Percentiles rank a stretch among this genome's conserved stretches.
These are phyloP conservation scores for Bungarus multicinctus DNA, from an alignment of 2,113 vertebrate genomes.

Conservation along the genomic window DNA sequence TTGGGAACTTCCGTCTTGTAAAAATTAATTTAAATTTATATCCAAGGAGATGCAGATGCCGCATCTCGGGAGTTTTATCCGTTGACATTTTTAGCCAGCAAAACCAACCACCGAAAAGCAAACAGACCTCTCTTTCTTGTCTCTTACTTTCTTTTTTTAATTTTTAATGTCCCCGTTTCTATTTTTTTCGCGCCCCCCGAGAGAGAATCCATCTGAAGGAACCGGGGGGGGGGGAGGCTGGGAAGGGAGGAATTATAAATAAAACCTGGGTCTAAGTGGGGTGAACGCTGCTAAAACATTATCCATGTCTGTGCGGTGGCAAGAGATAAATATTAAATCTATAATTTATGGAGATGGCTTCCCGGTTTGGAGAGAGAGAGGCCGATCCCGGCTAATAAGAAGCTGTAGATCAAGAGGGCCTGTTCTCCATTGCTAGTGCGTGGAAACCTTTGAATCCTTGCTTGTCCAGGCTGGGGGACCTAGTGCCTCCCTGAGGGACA, in stretches of 20 bases:
- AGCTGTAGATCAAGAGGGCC: constrained; percentile 17
- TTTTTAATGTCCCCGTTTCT: background rate
- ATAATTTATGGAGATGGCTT: constrained; percentile 55
- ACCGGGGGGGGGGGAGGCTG: background rate
- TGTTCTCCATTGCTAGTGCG: constrained; percentile 2
- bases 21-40: background rate
- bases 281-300: constrained; percentile 38
- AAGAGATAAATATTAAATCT: constrained; percentile 41
- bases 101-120: background rate
- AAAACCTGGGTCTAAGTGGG: constrained; percentile 39
- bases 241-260: constrained; percentile 31
- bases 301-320: background rate
- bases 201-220: background rate
- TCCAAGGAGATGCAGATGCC: background rate
- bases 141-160: background rate
- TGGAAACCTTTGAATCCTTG: background rate
- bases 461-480: background rate
- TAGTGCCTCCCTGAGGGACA: background rate
- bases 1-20: background rate
- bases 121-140: background rate
- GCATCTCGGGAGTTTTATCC: constrained; percentile 11
- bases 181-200: background rate
- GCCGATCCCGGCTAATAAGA: constrained; percentile 31
- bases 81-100: constrained; percentile 49
- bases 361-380: constrained; percentile 10